Conservation (phyloP, 2,888 invertebrate species). For the Orchestes rusci region DNA sequence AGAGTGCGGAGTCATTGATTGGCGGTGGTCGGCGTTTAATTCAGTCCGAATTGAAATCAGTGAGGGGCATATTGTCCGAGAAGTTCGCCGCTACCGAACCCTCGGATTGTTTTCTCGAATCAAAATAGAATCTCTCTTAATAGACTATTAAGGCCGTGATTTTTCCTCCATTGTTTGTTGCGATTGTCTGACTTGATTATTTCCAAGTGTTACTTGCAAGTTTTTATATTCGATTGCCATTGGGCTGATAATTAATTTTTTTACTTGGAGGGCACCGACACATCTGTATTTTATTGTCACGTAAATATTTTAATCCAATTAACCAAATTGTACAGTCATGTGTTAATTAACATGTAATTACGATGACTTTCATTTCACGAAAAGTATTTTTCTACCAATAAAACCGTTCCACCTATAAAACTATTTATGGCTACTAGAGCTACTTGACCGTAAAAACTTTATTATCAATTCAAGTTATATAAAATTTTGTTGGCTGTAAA, state of each 20-base stretch:
- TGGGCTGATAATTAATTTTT: not conserved
- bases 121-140: slow-evolving; percentile 23
- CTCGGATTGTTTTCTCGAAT: slow-evolving; percentile 22
- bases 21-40: slow-evolving; percentile 42
- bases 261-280: not conserved
- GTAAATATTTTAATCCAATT: no score
- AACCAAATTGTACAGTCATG: no score
- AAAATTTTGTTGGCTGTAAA: no score
- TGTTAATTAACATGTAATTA: no score
- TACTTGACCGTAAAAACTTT: no score
- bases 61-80: slow-evolving; percentile 40
- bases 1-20: slow-evolving; percentile 41
- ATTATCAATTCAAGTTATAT: no score
- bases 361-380: no score
- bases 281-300: no score
- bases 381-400: no score
- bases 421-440: no score
- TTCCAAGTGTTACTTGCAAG: slow-evolving; percentile 17
- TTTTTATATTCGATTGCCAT: no score
- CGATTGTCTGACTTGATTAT: slow-evolving; percentile 15
- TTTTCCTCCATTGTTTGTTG: slow-evolving; percentile 17
- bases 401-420: no score
- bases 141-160: slow-evolving; percentile 21
- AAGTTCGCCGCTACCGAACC: slow-evolving; percentile 35
- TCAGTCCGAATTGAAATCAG: slow-evolving; percentile 43